phyloP scores from a whole-genome alignment of 30 jellyfish, hydroid and myxozoan species.

The Hydractinia echinata region DNA sequence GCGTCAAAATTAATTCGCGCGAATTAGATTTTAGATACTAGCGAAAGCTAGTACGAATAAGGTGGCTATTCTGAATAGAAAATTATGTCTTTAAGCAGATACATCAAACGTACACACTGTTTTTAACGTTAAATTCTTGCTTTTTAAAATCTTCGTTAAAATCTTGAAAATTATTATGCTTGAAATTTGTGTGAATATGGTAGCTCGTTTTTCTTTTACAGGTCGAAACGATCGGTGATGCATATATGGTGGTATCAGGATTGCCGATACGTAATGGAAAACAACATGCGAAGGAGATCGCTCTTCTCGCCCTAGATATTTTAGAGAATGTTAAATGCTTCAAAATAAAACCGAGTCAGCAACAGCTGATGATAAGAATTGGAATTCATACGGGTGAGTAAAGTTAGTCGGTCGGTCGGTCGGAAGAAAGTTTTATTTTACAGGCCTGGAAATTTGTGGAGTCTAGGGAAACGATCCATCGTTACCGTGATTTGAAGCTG shows the following conservation, averaged over 20 bases:
- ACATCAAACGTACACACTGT: too few species aligned
- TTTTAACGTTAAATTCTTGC: background rate
- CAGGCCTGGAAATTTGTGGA: too few species aligned
- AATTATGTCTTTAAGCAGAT: too few species aligned
- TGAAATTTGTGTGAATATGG: background rate
- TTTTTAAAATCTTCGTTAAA: background rate
- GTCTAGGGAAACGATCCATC: too few species aligned
- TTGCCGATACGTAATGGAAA: constrained; percentile 78
- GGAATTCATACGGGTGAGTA: constrained; percentile 82
- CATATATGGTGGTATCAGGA: constrained; percentile 93
- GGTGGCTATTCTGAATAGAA: too few species aligned
- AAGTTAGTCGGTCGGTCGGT: too few species aligned
- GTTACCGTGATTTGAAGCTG: too few species aligned
- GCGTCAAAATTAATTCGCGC: too few species aligned
- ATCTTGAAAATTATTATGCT: background rate
- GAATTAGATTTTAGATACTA: too few species aligned
- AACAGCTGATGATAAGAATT: constrained; percentile 49
- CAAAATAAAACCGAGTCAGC: constrained; percentile 59
- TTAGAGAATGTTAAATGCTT: constrained; percentile 53
- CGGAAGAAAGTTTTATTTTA: too few species aligned
- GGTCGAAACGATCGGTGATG: constrained; percentile 98
- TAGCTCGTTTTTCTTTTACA: background rate
- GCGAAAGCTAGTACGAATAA: too few species aligned
- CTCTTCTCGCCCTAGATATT: constrained; percentile 76
- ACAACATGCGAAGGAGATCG: constrained; percentile 87